phyloP scores from a whole-genome alignment of 1,140 invertebrate genomes.

The Drosophila kepulauana region DNA sequence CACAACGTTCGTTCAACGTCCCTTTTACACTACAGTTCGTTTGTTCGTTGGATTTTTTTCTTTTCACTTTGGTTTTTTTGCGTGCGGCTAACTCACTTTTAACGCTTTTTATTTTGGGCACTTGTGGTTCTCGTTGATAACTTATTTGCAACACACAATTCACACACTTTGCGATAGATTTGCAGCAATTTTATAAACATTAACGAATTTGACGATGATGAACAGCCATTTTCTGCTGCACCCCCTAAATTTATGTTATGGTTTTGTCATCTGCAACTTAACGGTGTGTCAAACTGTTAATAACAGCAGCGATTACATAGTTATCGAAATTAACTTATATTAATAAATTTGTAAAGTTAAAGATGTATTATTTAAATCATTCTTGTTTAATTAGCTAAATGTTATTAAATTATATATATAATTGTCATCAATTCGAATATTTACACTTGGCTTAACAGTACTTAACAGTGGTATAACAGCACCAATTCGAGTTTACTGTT shows the following conservation, averaged over 20 bases:
- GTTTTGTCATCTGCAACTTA: conserved; percentile 11
- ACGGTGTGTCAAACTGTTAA: conserved; percentile 7
- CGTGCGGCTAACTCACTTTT: conserved; percentile 10
- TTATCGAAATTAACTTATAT: too few species aligned
- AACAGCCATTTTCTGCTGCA: conserved; percentile 29
- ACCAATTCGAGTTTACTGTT: too few species aligned
- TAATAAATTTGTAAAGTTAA: too few species aligned
- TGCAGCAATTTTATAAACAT: conserved; percentile 13
- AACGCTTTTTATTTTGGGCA: conserved; percentile 43
- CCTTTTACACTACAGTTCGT: conserved; percentile 26
- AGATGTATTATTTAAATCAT: background rate
- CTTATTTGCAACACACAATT: conserved; percentile 15
- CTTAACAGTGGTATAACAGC: too few species aligned
- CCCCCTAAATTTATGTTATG: conserved; percentile 38
- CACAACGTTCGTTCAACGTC: conserved; percentile 46
- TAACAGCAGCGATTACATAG: background rate
- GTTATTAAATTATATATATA: too few species aligned
- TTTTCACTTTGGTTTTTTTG: conserved; percentile 21
- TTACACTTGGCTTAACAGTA: too few species aligned
- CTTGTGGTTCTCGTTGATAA: conserved; percentile 27
- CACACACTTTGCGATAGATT: conserved; percentile 2
- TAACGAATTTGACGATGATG: conserved; percentile 18
- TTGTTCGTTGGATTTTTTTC: conserved; percentile 33
- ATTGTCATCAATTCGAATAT: too few species aligned
- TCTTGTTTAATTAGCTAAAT: too few species aligned